Percentiles rank a stretch among this genome's conserved stretches.
These are phyloP conservation scores for Omphaloscelis lunosa DNA, from an alignment of 2,888 invertebrate genomes.

Conservation along the genomic window DNA sequence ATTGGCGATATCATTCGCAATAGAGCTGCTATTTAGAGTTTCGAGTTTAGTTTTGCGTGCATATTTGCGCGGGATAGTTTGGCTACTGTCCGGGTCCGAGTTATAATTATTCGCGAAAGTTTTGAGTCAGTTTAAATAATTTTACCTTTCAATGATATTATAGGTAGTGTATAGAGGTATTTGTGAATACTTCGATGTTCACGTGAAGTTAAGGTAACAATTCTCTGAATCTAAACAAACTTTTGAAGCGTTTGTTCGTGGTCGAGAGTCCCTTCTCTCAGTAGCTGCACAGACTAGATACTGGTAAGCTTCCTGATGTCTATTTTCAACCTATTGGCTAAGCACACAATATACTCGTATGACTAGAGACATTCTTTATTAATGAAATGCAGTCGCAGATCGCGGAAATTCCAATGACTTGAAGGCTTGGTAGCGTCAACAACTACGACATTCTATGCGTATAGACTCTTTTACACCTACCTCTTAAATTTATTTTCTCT, in stretches of 20 bases:
- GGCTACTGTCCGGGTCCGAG: constrained; percentile 63
- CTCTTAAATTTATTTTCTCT: not conserved
- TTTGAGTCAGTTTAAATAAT: constrained; percentile 49
- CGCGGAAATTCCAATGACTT: constrained; percentile 73
- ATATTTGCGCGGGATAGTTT: constrained; percentile 74
- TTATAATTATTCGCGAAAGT: constrained; percentile 64
- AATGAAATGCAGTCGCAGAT: constrained; percentile 77
- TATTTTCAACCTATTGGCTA: constrained; percentile 56
- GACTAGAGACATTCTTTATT: constrained; percentile 73
- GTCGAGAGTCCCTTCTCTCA: constrained; percentile 22
- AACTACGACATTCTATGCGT: constrained; percentile 12
- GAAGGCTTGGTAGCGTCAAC: constrained; percentile 39
- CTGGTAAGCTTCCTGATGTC: constrained; percentile 58
- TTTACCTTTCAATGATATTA: constrained; percentile 35
- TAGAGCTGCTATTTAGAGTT: constrained; percentile 75
- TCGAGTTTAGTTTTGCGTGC: constrained; percentile 80
- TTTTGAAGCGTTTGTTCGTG: constrained; percentile 11
- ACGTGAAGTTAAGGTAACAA: constrained; percentile 6
- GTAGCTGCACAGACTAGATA: not conserved
- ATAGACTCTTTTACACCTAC: not conserved
- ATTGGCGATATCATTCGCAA: constrained; percentile 84
- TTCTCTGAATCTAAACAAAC: not conserved
- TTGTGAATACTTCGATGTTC: constrained; percentile 12
- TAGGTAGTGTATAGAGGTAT: constrained; percentile 18
- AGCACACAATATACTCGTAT: constrained; percentile 51